Evolutionary conservation across 2,797 vertebrate species (phyloP), one percentile per base, ranked within the genome.

Genomic region (Thamnophis elegans): DNA sequence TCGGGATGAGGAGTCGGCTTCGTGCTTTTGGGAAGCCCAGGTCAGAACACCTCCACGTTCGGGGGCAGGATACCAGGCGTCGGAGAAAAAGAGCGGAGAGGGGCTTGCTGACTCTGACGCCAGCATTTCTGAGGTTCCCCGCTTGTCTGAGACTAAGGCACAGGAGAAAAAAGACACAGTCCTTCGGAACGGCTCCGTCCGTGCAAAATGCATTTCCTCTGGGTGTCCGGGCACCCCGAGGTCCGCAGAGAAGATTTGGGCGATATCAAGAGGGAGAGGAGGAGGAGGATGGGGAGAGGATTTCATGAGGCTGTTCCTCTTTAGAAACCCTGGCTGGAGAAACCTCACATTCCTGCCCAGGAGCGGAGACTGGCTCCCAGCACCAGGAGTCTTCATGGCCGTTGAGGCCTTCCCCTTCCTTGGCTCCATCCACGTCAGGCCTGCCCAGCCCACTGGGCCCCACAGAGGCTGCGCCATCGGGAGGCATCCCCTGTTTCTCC

Each of bases 371-470:
- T 0, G 95, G 94, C 18, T 82, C 93, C 93, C 92, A 96, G 51
- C 87, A 87, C 95, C 94, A 94, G 25, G 36, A 88, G 12, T 91
- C 93, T 88, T 28, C 42, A 3, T 11, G 86, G 10, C 87, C 89
- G 5, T 94, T 93, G 10, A 5, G 6, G 26, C 42, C 54, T n/a
- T 93, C 94, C 0, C 2, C 20, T 8, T 2, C 7, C 8, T 20
- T 2, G 0, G 13, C 0, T 6, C 2, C 10, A 0, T 2, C 3
- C 1, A 0, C 1, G 6, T 20, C 85, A 10, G 85, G 51, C 6
- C 18, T 36, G 0, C 5, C 73, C 28, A 18, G 0, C 0, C n/a
- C 0, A 0, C 87, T 1, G 11, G 91, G 88, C 55, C 93, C 91
- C 55, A 60, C 89, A 32, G 0, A 32, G 18, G 95, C 14, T 26